Conservation (phyloP, 1,140 invertebrate species). For the Drosophila ananassae region DNA sequence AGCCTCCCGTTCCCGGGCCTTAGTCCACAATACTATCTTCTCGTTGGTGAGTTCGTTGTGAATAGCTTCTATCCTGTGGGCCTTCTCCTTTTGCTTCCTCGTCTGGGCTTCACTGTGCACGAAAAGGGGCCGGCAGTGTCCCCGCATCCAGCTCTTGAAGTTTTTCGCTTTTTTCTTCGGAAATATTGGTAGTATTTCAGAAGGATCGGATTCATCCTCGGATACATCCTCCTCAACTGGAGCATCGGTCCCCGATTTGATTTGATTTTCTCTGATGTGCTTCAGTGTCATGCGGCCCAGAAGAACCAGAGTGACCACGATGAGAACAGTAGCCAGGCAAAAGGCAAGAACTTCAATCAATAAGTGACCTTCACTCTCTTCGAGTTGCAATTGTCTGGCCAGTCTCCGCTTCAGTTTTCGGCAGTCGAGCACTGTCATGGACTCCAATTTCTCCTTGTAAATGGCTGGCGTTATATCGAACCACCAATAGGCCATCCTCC, state of each 20-base stretch:
- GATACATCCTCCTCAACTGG: background rate
- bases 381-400: slow-evolving; percentile 9
- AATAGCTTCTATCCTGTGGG: slow-evolving; percentile 6
- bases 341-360: slow-evolving; percentile 15
- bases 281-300: background rate
- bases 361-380: background rate
- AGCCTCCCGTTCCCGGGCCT: slow-evolving; percentile 26
- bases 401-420: slow-evolving; percentile 47
- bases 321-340: background rate
- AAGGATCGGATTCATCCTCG: background rate
- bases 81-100: slow-evolving; percentile 12
- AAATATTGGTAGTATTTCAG: too few relatives aligned
- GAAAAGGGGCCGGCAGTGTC: slow-evolving; percentile 35
- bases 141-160: slow-evolving; percentile 30
- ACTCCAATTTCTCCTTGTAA: slow-evolving; percentile 40
- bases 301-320: slow-evolving; percentile 10
- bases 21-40: slow-evolving; percentile 49
- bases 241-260: too few relatives aligned
- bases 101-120: slow-evolving; percentile 44
- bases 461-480: slow-evolving; percentile 24
- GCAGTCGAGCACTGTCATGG: slow-evolving; percentile 58
- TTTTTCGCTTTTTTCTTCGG: background rate
- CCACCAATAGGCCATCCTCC: slow-evolving; percentile 30
- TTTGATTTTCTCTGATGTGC: accelerated
- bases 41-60: slow-evolving; percentile 18